Percentiles rank a stretch among this genome's conserved stretches.
phyloP scores from a whole-genome alignment of 1,140 invertebrate species.

The Chrysopa pallens region DNA sequence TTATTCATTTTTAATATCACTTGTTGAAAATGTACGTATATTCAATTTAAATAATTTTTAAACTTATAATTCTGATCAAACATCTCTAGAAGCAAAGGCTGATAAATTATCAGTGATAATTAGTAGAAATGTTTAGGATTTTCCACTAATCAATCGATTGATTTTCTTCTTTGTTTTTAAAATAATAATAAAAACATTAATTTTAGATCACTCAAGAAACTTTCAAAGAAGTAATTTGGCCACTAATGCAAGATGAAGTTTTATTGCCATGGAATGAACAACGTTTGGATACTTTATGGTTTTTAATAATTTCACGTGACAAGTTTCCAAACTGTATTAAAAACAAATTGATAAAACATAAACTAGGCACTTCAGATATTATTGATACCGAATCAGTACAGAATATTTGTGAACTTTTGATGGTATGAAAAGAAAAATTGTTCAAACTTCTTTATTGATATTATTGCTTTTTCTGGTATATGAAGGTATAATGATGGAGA shows the following conservation, averaged over 20 bases:
- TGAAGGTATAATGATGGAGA: too few species aligned
- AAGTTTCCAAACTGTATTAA: constrained; percentile 29
- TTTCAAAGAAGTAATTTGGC: constrained; percentile 33
- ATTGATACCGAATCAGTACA: constrained; percentile 32
- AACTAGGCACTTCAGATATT: constrained; percentile 29
- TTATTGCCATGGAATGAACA: constrained; percentile 32
- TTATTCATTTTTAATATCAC: constrained; percentile 35
- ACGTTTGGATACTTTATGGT: constrained; percentile 28
- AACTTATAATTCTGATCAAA: too few species aligned
- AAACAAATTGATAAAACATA: constrained; percentile 30
- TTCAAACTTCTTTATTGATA: constrained; percentile 1
- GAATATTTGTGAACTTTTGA: constrained; percentile 32
- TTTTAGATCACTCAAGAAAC: constrained; percentile 28
- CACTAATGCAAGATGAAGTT: constrained; percentile 34
- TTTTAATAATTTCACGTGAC: constrained; percentile 23
- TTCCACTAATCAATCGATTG: too few species aligned
- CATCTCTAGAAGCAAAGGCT: too few species aligned
- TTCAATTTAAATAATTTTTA: neutral
- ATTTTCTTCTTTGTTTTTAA: too few species aligned
- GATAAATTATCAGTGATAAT: too few species aligned
- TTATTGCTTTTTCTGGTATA: constrained; percentile 6
- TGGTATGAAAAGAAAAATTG: constrained; percentile 27
- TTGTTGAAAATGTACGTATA: constrained; percentile 27
- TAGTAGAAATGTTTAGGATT: too few species aligned
- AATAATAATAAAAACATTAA: neutral